phyloP scores from a whole-genome alignment of 2,797 vertebrate species.

The Anguilla anguilla region DNA sequence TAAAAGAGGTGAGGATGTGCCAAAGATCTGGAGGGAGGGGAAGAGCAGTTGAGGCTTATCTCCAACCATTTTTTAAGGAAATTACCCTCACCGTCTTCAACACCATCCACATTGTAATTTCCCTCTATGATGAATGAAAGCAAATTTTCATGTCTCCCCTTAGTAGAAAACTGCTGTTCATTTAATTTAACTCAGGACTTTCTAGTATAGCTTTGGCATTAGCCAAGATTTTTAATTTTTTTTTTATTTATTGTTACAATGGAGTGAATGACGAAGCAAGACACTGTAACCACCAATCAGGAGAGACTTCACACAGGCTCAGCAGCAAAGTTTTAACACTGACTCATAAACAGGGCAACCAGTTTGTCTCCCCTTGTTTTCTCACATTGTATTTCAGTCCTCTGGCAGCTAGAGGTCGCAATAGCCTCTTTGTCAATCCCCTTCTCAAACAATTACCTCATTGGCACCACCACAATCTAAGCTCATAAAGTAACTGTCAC shows the following conservation, averaged over 20 bases:
- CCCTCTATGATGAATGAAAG: background rate
- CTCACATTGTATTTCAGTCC: too few relatives aligned
- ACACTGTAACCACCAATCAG: background rate
- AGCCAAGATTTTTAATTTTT: background rate
- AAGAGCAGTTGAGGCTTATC: background rate
- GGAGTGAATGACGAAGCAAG: background rate
- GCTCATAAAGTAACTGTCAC: too few relatives aligned
- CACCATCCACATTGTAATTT: background rate
- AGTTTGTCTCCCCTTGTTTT: too few relatives aligned
- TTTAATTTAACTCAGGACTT: background rate
- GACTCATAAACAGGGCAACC: background rate
- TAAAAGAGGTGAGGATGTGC: background rate
- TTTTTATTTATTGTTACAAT: background rate
- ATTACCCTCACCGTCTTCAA: conserved; percentile 27
- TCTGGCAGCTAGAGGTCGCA: too few relatives aligned
- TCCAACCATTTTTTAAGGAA: background rate
- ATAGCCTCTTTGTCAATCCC: too few relatives aligned
- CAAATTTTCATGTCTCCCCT: background rate
- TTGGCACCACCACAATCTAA: too few relatives aligned
- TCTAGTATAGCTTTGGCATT: background rate
- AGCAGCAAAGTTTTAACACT: background rate
- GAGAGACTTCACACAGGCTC: background rate
- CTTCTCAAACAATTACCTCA: too few relatives aligned
- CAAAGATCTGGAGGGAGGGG: background rate
- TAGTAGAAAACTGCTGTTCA: background rate